A percentile compares a stretch with the other conserved stretches of the same genome.
phyloP scores from a whole-genome alignment of 1,140 invertebrate species.

The Coenobita brevimanus region DNA sequence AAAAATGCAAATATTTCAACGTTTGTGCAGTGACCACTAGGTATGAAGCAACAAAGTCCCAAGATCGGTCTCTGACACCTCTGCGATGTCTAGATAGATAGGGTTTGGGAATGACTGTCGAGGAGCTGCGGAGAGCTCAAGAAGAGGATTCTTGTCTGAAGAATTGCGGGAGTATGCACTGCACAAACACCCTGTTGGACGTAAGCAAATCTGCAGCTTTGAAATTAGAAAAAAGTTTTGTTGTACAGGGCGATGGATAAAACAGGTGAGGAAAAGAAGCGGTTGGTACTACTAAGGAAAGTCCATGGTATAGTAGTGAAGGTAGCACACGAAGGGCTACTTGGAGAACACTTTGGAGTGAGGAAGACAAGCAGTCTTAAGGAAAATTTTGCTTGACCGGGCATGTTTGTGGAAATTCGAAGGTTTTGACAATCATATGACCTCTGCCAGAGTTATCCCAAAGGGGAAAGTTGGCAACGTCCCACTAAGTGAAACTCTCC shows the following conservation, averaged over 20 bases:
- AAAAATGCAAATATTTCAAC: neutral
- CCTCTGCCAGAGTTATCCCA: neutral
- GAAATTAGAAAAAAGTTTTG: neutral
- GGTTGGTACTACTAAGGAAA: neutral
- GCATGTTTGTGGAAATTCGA: neutral
- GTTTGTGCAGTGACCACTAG: neutral
- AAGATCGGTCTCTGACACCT: neutral
- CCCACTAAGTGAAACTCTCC: neutral
- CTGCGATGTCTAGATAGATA: neutral
- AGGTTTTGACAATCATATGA: constrained; percentile 13
- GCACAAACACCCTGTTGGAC: neutral
- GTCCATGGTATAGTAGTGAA: neutral
- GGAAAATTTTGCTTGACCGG: neutral
- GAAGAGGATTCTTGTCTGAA: neutral
- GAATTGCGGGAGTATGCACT: neutral
- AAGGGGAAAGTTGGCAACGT: neutral
- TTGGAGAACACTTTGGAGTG: neutral
- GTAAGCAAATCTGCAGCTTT: neutral
- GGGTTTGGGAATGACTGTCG: neutral
- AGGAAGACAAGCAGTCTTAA: neutral
- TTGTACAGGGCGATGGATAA: neutral
- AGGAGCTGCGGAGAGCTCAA: neutral
- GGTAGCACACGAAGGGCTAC: neutral
- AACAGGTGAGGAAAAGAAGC: neutral
- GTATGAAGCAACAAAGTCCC: neutral